phyloP scores from a whole-genome alignment of 2,888 invertebrate species.

The Caenorhabditis uteleia region DNA sequence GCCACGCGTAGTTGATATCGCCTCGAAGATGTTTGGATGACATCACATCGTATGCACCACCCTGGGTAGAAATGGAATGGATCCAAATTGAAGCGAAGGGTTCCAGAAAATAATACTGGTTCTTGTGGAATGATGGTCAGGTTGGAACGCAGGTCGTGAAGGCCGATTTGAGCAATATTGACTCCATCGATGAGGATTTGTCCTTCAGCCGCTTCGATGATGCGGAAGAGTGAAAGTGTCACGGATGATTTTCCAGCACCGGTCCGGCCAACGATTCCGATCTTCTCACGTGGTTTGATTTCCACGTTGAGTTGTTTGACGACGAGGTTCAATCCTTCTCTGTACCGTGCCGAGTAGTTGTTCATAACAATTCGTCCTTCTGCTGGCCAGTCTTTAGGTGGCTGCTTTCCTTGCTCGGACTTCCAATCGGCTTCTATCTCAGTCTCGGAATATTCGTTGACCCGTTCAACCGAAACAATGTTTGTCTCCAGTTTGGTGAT shows the following conservation, averaged over 20 bases:
- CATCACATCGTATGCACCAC: conserved; percentile 79
- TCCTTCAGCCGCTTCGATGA: conserved; percentile 67
- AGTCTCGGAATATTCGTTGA: conserved; percentile 66
- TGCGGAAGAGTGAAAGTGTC: conserved; percentile 68
- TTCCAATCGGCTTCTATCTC: conserved; percentile 73
- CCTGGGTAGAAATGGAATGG: conserved; percentile 82
- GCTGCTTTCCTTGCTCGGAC: conserved; percentile 72
- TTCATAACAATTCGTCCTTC: conserved; percentile 82
- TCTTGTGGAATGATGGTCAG: conserved; percentile 80
- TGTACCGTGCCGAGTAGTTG: conserved; percentile 80
- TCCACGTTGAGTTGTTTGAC: conserved; percentile 75
- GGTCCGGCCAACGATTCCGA: conserved; percentile 71
- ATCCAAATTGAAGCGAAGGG: conserved; percentile 83
- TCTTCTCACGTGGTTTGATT: conserved; percentile 75
- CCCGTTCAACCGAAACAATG: conserved; percentile 91
- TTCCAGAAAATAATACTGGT: conserved; percentile 70
- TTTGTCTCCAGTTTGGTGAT: conserved; percentile 96
- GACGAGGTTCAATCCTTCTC: conserved; percentile 78
- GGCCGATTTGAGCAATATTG: conserved; percentile 79
- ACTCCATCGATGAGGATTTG: conserved; percentile 66
- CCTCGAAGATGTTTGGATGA: conserved; percentile 78
- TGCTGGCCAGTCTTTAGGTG: conserved; percentile 81
- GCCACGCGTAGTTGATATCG: conserved; percentile 79
- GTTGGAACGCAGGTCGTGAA: conserved; percentile 84
- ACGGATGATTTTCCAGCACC: conserved; percentile 70